A percentile compares a stretch with the other conserved stretches of the same genome.
These are phyloP conservation scores for Caretta caretta DNA, from an alignment of 2,113 vertebrate species.

Conservation along the genomic window DNA sequence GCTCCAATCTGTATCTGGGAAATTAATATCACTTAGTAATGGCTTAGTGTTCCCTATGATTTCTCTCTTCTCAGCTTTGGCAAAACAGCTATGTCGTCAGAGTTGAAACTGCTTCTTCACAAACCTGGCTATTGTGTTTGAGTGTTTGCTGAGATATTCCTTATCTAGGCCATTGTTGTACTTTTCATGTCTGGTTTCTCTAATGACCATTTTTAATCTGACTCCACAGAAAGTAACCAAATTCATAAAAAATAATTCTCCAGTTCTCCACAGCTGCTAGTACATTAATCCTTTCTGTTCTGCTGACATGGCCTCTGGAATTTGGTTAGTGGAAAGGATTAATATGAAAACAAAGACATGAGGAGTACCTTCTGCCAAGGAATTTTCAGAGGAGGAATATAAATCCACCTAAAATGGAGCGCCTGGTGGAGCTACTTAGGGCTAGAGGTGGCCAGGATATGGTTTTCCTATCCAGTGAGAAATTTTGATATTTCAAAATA, in stretches of 20 bases:
- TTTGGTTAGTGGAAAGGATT: constrained; percentile 15
- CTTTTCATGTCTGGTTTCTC: not conserved
- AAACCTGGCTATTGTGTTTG: too few species aligned
- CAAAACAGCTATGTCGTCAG: too few species aligned
- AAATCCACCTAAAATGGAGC: not conserved
- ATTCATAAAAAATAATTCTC: not conserved
- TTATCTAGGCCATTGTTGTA: not conserved
- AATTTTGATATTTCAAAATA: not conserved
- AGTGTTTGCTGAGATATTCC: too few species aligned
- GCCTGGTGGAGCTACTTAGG: not conserved
- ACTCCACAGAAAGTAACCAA: not conserved
- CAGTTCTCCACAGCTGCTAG: not conserved
- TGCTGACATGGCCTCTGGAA: not conserved
- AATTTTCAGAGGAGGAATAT: not conserved
- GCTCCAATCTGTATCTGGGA: too few species aligned
- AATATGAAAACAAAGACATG: not conserved
- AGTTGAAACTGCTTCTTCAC: too few species aligned
- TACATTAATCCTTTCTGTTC: not conserved
- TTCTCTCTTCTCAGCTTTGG: too few species aligned
- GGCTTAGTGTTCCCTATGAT: too few species aligned
- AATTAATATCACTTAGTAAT: too few species aligned
- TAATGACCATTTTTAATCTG: too few species aligned
- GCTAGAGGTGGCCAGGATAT: not conserved
- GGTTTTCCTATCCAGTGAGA: not conserved
- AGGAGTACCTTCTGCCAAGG: not conserved